Conservation (phyloP, 2,113 vertebrate species). For the Mus spicilegus region DNA sequence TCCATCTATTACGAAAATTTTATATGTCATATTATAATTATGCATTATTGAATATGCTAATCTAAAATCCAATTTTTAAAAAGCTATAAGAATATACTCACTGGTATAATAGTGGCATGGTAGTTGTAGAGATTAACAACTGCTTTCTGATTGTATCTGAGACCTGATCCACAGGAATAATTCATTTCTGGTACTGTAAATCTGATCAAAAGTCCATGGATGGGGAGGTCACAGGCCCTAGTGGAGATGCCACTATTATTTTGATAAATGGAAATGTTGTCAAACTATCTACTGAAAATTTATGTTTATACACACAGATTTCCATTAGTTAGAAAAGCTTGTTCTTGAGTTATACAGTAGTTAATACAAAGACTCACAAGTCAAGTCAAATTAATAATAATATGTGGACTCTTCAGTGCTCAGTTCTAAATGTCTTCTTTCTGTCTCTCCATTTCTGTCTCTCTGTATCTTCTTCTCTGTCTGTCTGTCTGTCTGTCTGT, state of each 20-base stretch:
- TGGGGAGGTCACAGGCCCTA: neutral
- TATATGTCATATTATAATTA: neutral
- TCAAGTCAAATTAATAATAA: neutral
- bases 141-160: neutral
- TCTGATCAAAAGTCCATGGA: neutral
- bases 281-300: neutral
- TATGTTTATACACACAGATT: neutral
- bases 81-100: neutral
- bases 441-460: neutral
- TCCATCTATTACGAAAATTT: neutral
- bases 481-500: neutral
- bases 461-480: neutral
- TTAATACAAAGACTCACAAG: neutral
- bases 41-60: neutral
- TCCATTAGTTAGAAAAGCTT: neutral
- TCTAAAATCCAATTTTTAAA: neutral
- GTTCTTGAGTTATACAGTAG: neutral
- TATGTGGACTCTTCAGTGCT: neutral
- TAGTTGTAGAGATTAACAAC: neutral
- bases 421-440: neutral
- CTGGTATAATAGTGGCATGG: neutral
- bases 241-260: neutral
- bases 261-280: neutral
- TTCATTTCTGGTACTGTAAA: neutral
- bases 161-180: neutral